phyloP scores from a whole-genome alignment of 2,113 vertebrate genomes.

The Phaetusa simplex region DNA sequence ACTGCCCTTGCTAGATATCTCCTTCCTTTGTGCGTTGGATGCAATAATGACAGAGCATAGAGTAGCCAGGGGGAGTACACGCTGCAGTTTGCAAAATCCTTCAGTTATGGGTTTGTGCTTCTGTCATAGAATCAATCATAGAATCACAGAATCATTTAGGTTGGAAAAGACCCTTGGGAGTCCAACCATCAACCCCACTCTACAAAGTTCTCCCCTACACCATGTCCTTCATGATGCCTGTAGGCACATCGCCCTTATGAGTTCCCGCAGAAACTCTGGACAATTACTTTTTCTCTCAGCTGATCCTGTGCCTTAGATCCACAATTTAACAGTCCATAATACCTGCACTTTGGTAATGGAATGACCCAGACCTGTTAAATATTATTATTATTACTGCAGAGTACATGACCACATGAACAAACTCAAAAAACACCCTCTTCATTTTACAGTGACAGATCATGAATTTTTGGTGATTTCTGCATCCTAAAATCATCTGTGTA shows the following conservation, averaged over 20 bases:
- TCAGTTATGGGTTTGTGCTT: background rate
- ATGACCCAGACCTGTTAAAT: conserved; percentile 18
- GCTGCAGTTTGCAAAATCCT: background rate
- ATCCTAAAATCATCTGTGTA: background rate
- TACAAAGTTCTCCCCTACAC: too few species aligned
- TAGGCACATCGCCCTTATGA: rapidly evolving
- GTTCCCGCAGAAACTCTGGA: background rate
- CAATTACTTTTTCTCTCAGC: background rate
- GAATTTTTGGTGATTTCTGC: background rate
- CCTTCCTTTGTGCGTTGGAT: background rate
- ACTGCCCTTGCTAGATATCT: background rate
- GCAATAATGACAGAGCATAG: background rate
- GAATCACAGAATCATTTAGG: too few species aligned
- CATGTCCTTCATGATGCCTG: background rate
- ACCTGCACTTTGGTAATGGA: background rate
- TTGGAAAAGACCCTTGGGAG: too few species aligned
- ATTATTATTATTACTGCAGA: background rate
- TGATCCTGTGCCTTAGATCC: background rate
- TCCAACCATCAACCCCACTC: too few species aligned
- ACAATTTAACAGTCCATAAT: conserved; percentile 16
- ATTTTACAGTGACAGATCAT: background rate
- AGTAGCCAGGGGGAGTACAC: background rate
- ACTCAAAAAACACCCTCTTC: background rate
- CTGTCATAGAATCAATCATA: background rate
- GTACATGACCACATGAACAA: background rate